Evolutionary conservation across 2,797 vertebrate genomes (phyloP), one percentile per base, ranked within the genome.

Genomic region (Sebastes itinus): DNA sequence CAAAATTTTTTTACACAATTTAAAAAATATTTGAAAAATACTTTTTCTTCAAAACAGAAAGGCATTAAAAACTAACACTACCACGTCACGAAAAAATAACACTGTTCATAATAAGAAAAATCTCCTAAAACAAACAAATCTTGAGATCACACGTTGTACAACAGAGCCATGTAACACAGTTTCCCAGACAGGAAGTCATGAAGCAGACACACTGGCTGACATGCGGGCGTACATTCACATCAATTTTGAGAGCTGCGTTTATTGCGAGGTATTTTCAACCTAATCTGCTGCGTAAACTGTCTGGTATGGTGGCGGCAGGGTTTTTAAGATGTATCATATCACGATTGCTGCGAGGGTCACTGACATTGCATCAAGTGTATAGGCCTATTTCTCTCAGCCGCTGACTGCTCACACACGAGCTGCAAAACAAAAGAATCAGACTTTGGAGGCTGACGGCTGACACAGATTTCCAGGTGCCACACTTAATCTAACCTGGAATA

Each of bases 401-500:
- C 46, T 49, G 56, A 69, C 64, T 8, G 64, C 82, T 81, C 3
- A 16, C 28, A 83, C 3, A 13, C 32, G 62, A 89, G 62, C 69
- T 62, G 27, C 63, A 30, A 59, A 70, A 75, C 23, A 72, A 70
- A 82, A 62, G 60, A 27, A 1, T 18, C 54, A 27, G 58, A 61
- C 62, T 77, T 27, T n/a, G 42, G 66, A 79, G 25, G 63, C 71
- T 55, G 75, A 49, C 7, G 42, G 64, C n/a, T 76, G 83, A 71
- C 92, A 90, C 74, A 85, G 78, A 91, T 88, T 84, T 89, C 38
- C 58, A 35, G 11, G 33, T 35, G 33, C 33, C 33, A 35, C 33
- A 35, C 33, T 35, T 91, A 91, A 92, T 92, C 84, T 86, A 68
- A 90, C 83, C 54, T 86, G 84, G 91, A 89, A 92, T 91, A 84